Conservation (phyloP, 2,888 invertebrate species). For the Cephonodes hylas region DNA sequence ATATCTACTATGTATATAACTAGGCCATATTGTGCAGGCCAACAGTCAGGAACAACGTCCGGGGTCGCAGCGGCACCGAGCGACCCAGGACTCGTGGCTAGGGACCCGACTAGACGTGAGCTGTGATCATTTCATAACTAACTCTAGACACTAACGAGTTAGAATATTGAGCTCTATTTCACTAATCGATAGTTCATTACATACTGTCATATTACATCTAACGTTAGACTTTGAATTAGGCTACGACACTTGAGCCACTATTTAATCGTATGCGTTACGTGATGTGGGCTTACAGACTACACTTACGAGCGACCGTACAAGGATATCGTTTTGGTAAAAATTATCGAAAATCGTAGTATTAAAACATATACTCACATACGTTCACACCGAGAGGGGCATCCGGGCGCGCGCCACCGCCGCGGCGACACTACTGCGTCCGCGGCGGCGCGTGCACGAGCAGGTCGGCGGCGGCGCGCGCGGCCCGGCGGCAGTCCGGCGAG, state of each 20-base stretch:
- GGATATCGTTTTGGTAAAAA: conserved; percentile 47
- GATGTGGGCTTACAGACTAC: conserved; percentile 5
- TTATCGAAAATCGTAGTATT: conserved; percentile 49
- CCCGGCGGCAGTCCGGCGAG: no score
- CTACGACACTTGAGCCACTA: conserved; percentile 4
- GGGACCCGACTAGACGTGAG: neutral
- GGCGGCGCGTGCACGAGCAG: neutral
- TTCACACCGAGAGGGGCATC: conserved; percentile 19
- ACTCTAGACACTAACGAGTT: conserved; percentile 12
- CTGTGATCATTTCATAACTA: conserved; percentile 4
- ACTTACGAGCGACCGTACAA: conserved; percentile 15
- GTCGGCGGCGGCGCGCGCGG: neutral
- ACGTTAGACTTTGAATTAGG: conserved; percentile 3
- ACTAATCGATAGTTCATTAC: conserved; percentile 11
- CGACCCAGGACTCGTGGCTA: neutral
- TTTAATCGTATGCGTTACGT: neutral
- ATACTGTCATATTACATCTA: conserved; percentile 10
- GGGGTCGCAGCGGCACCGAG: neutral
- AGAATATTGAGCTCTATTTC: conserved; percentile 17
- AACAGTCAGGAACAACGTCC: neutral
- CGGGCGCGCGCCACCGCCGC: neutral
- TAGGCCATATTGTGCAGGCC: conserved; percentile 35
- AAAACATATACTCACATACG: conserved; percentile 25
- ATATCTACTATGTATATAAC: conserved; percentile 39
- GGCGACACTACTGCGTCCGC: neutral